Evolutionary conservation across 2,797 vertebrate genomes (phyloP), one percentile per base, ranked within the genome.

Genomic region (Anniella stebbinsi): DNA sequence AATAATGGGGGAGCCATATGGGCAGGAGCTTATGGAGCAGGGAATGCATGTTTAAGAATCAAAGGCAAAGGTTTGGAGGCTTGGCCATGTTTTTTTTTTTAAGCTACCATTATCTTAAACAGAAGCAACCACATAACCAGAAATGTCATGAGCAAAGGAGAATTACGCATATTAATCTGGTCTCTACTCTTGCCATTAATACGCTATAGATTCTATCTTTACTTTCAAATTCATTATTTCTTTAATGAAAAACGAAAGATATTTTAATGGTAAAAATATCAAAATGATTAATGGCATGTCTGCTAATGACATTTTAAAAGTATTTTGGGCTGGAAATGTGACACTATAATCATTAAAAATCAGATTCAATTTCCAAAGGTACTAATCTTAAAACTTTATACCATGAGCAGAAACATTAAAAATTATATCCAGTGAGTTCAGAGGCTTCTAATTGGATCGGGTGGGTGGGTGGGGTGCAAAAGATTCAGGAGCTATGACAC

Each of bases 261-360:
- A 96, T 96, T 96, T 97, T 96, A 95, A 95, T 97, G 95, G 94
- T 96, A 97, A 95, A 97, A 96, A 96, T 95, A 90, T 93, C 95
- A 95, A 95, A 96, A 96, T 97, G 95, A 97, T 97, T 96, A 97
- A 97, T 96, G 92, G 78, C 89, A 93, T 94, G 94, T 95, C 93
- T 91, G 92, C 92, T 97, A 97, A 96, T 96, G 96, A 95, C 90
- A 96, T 96, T 97, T 97, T 95, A 93, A 97, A 97, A 97, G 94
- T 96, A 96, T 94, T 94, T 97, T 91, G 96, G 95, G 89, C 92
- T 95, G 94, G 92, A 96, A 96, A 95, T 96, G 92, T 97, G 97
- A 97, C 96, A 97, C 92, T 92, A 95, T 87, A 96, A 97, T 97
- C 96, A 97, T 97, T 97, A 97, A 97, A 97, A 96, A 97, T 97